These are phyloP conservation scores for Botrylloides violaceus DNA, from an alignment of 23 tunicate species.

Conservation along the genomic window DNA sequence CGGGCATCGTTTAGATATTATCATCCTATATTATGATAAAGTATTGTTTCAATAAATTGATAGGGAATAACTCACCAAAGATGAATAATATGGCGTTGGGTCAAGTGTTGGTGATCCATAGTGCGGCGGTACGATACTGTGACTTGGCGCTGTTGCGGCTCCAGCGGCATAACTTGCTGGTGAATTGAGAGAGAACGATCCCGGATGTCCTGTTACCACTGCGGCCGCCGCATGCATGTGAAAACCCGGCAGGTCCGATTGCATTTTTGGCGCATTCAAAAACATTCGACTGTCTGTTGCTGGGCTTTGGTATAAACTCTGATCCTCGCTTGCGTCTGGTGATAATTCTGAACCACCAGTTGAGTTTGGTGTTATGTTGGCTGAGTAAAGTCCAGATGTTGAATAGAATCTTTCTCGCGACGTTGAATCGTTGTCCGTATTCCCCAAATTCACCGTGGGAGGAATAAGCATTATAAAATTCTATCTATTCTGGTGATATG, in stretches of 20 bases:
- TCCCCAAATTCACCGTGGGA: conserved; percentile 51
- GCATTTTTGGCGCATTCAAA: conserved; percentile 56
- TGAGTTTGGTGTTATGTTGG: conserved; percentile 26
- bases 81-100: conserved; percentile 56
- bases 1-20: too few species aligned
- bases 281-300: conserved; percentile 54
- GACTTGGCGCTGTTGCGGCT: conserved; percentile 52
- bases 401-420: conserved; percentile 27
- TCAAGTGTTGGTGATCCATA: conserved; percentile 57
- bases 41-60: too few species aligned
- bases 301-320: conserved; percentile 24
- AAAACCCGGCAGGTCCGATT: conserved; percentile 65
- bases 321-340: conserved; percentile 12
- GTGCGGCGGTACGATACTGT: conserved; percentile 64
- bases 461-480: conserved; percentile 65
- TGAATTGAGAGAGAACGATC: conserved; percentile 57
- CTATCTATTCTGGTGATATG: background rate
- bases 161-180: conserved; percentile 73
- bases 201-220: conserved; percentile 45
- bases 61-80: conserved; percentile 56
- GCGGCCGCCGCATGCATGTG: conserved; percentile 58
- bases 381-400: conserved; percentile 25
- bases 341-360: conserved; percentile 32
- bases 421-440: conserved; percentile 25
- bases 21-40: too few species aligned